These are phyloP conservation scores for Hybos culiciformis DNA, from an alignment of 2,888 invertebrate species.

Conservation along the genomic window DNA sequence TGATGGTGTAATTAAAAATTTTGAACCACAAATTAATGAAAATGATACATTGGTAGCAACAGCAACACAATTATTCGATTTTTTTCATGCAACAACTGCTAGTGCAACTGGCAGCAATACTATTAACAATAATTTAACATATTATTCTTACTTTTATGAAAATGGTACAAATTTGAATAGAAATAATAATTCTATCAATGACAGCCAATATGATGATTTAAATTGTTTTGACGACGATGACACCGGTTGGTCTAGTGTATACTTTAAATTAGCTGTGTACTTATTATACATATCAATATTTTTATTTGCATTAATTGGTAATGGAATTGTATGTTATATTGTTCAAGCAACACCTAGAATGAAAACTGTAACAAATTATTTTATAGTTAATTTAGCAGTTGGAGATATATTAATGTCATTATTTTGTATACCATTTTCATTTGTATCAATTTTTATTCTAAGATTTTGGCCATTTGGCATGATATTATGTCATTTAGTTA, in stretches of 20 bases:
- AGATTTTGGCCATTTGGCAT: constrained; percentile 82
- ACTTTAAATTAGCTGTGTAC: constrained; percentile 52
- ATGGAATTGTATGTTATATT: constrained; percentile 73
- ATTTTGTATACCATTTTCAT: constrained; percentile 84
- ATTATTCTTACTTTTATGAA: no score
- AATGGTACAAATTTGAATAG: no score
- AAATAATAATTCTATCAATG: no score
- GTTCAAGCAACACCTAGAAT: constrained; percentile 71
- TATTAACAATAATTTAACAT: no score
- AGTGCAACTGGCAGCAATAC: no score
- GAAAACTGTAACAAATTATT: constrained; percentile 86
- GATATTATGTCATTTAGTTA: constrained; percentile 67
- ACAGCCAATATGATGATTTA: no score
- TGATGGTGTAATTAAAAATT: no score
- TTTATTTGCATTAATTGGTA: constrained; percentile 55
- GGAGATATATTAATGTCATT: constrained; percentile 83
- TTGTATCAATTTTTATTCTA: constrained; percentile 62
- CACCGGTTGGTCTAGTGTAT: constrained; percentile 34
- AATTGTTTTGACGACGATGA: constrained; percentile 18
- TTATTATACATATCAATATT: constrained; percentile 59
- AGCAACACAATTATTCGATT: no score
- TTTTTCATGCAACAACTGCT: no score
- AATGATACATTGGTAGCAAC: no score
- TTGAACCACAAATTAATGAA: no score
- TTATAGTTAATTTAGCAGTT: constrained; percentile 77